These are phyloP conservation scores for Armadillidium nasatum DNA, from an alignment of 1,140 invertebrate species.

Conservation along the genomic window DNA sequence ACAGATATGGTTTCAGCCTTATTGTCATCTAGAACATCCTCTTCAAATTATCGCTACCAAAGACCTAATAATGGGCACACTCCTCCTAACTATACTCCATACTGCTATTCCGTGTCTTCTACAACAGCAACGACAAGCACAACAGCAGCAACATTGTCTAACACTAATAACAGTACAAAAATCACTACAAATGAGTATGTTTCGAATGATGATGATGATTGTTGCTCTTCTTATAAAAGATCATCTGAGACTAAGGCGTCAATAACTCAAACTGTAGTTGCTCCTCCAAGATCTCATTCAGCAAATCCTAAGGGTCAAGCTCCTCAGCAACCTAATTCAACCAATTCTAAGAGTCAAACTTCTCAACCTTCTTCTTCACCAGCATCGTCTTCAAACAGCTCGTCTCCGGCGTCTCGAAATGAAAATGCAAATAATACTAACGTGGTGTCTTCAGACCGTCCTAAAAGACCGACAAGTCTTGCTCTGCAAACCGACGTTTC, in stretches of 20 bases:
- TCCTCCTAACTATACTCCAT: conserved; percentile 42
- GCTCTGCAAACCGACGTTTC: background rate
- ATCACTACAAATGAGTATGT: conserved; percentile 12
- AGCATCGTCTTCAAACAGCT: background rate
- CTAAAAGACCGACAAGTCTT: background rate
- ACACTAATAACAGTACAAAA: conserved; percentile 27
- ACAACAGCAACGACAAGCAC: conserved; percentile 22
- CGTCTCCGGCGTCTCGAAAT: background rate
- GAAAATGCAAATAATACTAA: background rate
- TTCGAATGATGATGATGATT: conserved; percentile 21
- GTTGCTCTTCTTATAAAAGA: conserved; percentile 12
- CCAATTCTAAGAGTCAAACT: background rate
- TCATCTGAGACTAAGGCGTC: conserved; percentile 15
- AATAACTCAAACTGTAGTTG: background rate
- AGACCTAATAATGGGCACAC: conserved; percentile 42
- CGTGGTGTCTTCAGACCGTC: background rate
- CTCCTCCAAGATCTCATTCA: conserved; percentile 8
- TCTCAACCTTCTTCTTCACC: background rate
- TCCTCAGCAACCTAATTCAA: background rate
- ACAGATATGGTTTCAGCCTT: conserved; percentile 43
- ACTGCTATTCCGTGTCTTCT: conserved; percentile 33
- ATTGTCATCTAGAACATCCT: conserved; percentile 33
- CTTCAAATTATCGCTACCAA: conserved; percentile 38
- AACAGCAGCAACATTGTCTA: conserved; percentile 3
- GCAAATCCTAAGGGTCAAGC: background rate